These are phyloP conservation scores for Ecliptopera silaceata DNA, from an alignment of 2,888 invertebrate genomes.

Conservation along the genomic window DNA sequence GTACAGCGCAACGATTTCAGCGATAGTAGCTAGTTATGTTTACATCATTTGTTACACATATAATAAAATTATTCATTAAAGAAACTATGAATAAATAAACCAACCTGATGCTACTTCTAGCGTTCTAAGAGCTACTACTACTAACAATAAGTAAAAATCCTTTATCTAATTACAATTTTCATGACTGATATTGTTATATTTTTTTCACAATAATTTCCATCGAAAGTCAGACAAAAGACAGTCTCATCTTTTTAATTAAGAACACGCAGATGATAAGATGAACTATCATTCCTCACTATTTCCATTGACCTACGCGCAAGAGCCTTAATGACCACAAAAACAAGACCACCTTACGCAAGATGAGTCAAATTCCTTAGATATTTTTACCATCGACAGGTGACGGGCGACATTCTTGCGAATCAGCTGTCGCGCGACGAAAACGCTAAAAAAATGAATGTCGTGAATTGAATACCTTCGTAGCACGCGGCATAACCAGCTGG, in stretches of 20 bases:
- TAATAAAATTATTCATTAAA: no score
- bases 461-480: conserved; percentile 44
- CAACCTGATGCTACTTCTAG: no score
- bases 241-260: background rate
- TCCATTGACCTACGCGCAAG: conserved; percentile 16
- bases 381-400: conserved; percentile 47
- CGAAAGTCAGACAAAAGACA: no score
- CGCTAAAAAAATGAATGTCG: conserved; percentile 52
- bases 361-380: conserved; percentile 30
- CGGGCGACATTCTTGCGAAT: conserved; percentile 35
- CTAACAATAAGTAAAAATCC: no score
- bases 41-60: no score
- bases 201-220: no score
- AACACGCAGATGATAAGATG: conserved; percentile 9
- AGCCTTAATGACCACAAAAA: conserved; percentile 23
- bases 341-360: conserved; percentile 20
- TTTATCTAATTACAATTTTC: no score
- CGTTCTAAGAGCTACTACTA: no score
- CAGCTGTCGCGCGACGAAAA: conserved; percentile 48
- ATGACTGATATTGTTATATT: no score
- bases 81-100: no score
- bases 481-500: conserved; percentile 38
- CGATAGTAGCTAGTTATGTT: no score
- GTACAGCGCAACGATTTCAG: no score
- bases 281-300: conserved; percentile 8